Evolutionary conservation across 2,888 invertebrate genomes (phyloP), one percentile per base, ranked within the genome.

Genomic region (Eutolmus rufibarbis): DNA sequence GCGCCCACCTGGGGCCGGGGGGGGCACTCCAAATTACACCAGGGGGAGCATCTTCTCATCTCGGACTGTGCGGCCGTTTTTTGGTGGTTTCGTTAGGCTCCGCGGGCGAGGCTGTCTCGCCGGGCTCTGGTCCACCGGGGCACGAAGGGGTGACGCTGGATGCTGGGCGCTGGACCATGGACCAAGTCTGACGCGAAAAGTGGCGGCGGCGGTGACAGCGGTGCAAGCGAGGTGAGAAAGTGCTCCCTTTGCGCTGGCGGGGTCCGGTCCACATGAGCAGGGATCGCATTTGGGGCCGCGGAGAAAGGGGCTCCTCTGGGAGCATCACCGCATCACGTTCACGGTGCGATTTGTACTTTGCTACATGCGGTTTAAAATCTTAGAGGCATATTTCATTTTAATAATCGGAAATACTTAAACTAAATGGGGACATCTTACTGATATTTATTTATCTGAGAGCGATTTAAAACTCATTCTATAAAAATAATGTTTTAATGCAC

Each of bases 191-290:
- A 23, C 57, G 82, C 37, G 81, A 81, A 56, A 57, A 81, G 56
- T 57, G 81, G 81, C 34, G 57, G 46, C 81, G 46, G 81, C 46
- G 37, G 81, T 51, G 81, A 81, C 56, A 81, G 81, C 81, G 81
- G 51, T 43, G 31, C 9, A 51, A 16, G 34, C 34, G 56, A 51
- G 28, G 81, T 81, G 81, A 81, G 81, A 81, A 81, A 81, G 28
- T 81, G 16, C 51, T 28, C 14, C 28, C 56, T 46, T 56, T 9
- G 23, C 14, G 19, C 23, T 43, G 40, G 14, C 28, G 14, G 23
- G 23, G 40, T 37, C 23, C 23, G 19, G 43, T n/a, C n/a, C n/a
- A 78, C 46, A 31, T 37, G 28, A 14, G 37, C 4, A 2, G 40
- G 9, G n/a, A 37, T 14, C 37, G 12, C 5, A 31, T 9, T 28